Conservation (phyloP, 2,888 invertebrate species). For the Ditylenchus weischeri region DNA sequence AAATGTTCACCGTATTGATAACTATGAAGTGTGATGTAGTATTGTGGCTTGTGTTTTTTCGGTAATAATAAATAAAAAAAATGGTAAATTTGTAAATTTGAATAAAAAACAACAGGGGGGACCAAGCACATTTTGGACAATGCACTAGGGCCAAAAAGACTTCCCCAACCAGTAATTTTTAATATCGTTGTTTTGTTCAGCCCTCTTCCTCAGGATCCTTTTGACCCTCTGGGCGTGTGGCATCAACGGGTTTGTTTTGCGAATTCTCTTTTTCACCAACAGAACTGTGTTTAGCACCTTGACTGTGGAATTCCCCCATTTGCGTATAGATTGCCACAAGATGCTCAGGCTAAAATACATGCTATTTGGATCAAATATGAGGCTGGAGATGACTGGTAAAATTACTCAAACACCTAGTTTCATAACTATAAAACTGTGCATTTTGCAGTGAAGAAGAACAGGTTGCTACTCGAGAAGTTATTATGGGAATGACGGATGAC, state of each 20-base stretch:
- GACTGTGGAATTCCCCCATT: conserved; percentile 49
- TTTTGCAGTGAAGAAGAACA: conserved; percentile 37
- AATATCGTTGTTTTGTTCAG: no score
- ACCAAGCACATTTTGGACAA: no score
- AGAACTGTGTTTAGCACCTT: conserved; percentile 37
- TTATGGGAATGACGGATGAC: conserved; percentile 28
- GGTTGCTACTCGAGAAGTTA: conserved; percentile 37
- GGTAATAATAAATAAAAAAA: no score
- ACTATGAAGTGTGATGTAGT: no score
- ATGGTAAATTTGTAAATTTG: no score
- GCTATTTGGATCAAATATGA: conserved; percentile 53
- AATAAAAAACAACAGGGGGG: no score
- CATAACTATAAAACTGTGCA: no score
- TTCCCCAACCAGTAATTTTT: no score
- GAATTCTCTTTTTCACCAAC: background rate
- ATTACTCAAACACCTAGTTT: background rate
- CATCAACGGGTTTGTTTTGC: conserved; percentile 37
- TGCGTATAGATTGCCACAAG: conserved; percentile 44
- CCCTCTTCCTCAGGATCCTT: conserved; percentile 41
- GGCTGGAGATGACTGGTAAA: conserved; percentile 37
- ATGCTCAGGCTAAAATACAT: conserved; percentile 44
- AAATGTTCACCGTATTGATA: no score
- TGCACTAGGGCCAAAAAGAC: no score
- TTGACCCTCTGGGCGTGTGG: conserved; percentile 54
- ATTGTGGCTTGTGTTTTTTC: no score